Conservation (phyloP, 2,888 invertebrate genomes). For the Podotricha telesiphe region DNA sequence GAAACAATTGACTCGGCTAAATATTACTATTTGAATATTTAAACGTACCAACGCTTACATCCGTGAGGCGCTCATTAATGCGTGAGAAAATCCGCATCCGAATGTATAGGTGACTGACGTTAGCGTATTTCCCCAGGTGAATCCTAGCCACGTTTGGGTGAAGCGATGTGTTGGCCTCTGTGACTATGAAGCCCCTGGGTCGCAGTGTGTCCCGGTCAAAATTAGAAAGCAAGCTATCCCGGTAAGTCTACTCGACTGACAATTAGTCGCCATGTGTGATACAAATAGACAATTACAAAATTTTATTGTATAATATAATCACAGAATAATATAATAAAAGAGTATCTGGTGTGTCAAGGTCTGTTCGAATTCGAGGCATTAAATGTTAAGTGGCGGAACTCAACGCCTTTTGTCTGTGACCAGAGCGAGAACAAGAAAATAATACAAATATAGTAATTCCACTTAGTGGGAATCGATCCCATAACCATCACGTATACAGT, state of each 20-base stretch:
- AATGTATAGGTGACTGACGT: conserved; percentile 51
- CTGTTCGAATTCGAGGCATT: no score
- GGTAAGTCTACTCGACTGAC: conserved; percentile 54
- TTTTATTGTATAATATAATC: no score
- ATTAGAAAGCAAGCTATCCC: conserved; percentile 63
- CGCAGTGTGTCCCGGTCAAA: conserved; percentile 63
- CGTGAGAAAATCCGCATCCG: conserved; percentile 68
- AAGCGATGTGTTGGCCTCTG: conserved; percentile 76
- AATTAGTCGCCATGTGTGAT: background rate
- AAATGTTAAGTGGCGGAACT: no score
- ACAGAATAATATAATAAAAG: no score
- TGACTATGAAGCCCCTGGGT: conserved; percentile 62
- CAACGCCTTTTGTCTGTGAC: no score
- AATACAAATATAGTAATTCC: no score
- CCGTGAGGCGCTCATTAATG: conserved; percentile 55
- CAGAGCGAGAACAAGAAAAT: no score
- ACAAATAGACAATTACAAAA: background rate
- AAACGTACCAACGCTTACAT: conserved; percentile 49
- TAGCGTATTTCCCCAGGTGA: conserved; percentile 69
- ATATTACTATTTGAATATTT: conserved; percentile 40
- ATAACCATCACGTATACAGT: no score
- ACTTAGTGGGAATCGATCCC: no score
- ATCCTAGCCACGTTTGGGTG: conserved; percentile 74
- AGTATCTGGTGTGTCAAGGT: no score
- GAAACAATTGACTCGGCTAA: conserved; percentile 2